phyloP scores from a whole-genome alignment of 2,797 vertebrate genomes.

The Falco columbarius region DNA sequence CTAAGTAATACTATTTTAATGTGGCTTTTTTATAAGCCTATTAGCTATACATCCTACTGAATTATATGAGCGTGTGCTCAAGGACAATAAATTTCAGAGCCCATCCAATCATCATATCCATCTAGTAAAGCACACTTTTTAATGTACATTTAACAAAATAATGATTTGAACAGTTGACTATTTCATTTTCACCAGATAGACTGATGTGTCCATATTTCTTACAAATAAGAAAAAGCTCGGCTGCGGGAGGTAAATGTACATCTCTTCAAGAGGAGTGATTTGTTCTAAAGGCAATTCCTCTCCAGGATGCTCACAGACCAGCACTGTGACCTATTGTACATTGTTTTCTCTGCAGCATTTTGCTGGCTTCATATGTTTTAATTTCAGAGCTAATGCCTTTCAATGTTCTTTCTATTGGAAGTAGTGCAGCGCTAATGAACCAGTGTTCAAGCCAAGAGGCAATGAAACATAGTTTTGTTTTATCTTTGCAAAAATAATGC shows the following conservation, averaged over 20 bases:
- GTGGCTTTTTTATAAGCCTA: conserved; percentile 26
- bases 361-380: conserved; percentile 26
- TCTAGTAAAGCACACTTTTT: conserved; percentile 34
- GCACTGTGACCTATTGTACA: not conserved
- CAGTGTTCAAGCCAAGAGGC: not conserved
- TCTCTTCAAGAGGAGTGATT: not conserved
- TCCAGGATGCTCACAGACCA: not conserved
- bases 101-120: not conserved
- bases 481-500: not conserved
- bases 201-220: conserved; percentile 30
- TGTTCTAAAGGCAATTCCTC: not conserved
- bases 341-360: not conserved
- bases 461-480: not conserved
- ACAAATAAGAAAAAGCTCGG: conserved; percentile 17
- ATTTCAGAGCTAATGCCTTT: conserved; percentile 49
- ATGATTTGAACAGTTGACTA: conserved; percentile 33
- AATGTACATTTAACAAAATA: conserved; percentile 47
- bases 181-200: conserved; percentile 39
- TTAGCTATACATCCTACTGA: conserved; percentile 21
- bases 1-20: conserved; percentile 37
- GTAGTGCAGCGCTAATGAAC: conserved; percentile 7
- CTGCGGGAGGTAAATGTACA: not conserved
- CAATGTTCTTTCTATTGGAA: conserved; percentile 34
- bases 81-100: conserved; percentile 41
- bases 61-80: not conserved